Evolutionary conservation across 2,888 invertebrate genomes (phyloP), one percentile per base, ranked within the genome.

Genomic region (Lissocephala sabroskyi): DNA sequence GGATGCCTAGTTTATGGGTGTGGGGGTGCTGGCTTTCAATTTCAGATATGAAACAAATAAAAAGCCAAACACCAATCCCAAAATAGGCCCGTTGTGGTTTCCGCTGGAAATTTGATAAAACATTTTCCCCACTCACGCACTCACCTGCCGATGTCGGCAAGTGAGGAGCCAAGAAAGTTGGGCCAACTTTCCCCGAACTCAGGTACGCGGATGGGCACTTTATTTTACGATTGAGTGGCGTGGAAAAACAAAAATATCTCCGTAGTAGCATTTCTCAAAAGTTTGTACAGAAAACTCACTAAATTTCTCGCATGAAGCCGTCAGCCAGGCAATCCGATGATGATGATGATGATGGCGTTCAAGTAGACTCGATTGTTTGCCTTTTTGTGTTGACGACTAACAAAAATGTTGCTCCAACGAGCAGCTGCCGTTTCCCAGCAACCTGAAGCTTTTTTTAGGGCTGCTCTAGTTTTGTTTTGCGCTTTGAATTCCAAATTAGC

Each of bases 401-500:
- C 3, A 7, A 23, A 23, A 23, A 23, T 23, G 23, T 23, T 23
- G 3, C 7, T 5, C 23, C 23, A 23, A 23, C n/a, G n/a, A n/a
- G n/a, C n/a, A n/a, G n/a, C n/a, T n/a, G n/a, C n/a, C n/a, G n/a
- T 23, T 23, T 23, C 23, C 23, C 7, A 7, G 4, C 23, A 5
- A 23, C 23, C 23, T 23, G 23, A 23, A 23, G 7, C 7, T 23
- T 23, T 23, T 23, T 23, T 23, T 23, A 23, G 23, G 60, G 50
- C 53, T 52, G 56, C 50, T 55, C 58, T 62, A 54, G 7, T 48
- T 52, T 57, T 56, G 58, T 61, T 53, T n/a, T 67, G 76, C 63
- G 60, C 45, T 41, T 50, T 58, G 67, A 67, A 67, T 67, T 58
- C 52, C 35, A 65, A 75, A 67, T 67, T 56, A 67, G 65, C 55